Percentiles rank a stretch among this genome's conserved stretches.
Evolutionary conservation across 23 tunicate genomes (phyloP).

Genomic region (Styela clava): DNA sequence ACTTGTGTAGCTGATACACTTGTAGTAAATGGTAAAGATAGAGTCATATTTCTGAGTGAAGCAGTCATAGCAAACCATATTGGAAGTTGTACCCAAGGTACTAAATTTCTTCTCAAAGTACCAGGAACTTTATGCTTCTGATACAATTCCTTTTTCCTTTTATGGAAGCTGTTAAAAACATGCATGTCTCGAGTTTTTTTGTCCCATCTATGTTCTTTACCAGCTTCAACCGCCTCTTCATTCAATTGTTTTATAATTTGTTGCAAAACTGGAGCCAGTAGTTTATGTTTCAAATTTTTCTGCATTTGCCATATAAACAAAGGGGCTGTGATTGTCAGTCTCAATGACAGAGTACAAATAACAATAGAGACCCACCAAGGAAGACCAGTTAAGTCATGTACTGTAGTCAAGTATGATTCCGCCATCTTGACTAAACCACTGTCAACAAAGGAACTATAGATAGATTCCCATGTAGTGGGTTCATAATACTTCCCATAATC

Average conservation of each 20-base stretch:
- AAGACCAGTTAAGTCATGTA: conserved; percentile 58
- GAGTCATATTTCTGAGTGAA: conserved; percentile 61
- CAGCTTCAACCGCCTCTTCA: conserved; percentile 45
- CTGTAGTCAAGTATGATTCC: conserved; percentile 45
- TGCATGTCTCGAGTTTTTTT: conserved; percentile 23
- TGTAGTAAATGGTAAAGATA: conserved; percentile 33
- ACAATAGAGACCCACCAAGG: conserved; percentile 82
- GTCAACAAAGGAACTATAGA: conserved; percentile 40
- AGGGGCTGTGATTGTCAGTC: conserved; percentile 51
- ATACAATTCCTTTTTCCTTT: conserved; percentile 41
- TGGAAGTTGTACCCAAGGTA: conserved; percentile 82
- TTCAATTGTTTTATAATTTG: conserved; percentile 21
- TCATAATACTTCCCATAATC: conserved; percentile 68
- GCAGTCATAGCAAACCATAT: conserved; percentile 74
- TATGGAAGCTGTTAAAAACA: conserved; percentile 15
- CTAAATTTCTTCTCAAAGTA: conserved; percentile 29
- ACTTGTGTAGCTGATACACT: conserved; percentile 10
- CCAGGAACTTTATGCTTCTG: conserved; percentile 65
- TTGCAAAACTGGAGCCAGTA: conserved; percentile 34
- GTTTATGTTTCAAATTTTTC: conserved; percentile 36
- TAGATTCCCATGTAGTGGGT: conserved; percentile 37
- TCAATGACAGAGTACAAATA: conserved; percentile 43
- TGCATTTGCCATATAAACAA: conserved; percentile 49
- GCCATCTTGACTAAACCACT: conserved; percentile 37
- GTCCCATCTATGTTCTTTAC: conserved; percentile 52